Conservation (phyloP, 1,140 invertebrate species). For the Halictus rubicundus region DNA sequence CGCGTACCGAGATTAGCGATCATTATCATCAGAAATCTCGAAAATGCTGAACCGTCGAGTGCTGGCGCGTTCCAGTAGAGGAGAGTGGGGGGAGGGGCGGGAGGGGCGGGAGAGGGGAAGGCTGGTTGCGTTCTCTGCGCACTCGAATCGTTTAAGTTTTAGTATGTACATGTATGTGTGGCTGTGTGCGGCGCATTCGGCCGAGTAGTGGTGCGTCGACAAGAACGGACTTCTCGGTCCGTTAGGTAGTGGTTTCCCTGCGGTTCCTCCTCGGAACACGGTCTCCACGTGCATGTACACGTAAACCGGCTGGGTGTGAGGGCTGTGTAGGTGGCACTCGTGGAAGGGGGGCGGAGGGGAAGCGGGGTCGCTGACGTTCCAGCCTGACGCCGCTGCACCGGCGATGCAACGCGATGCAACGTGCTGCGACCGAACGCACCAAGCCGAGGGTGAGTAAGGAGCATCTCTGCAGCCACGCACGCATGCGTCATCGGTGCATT, state of each 20-base stretch:
- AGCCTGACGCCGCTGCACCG: slow-evolving; percentile 43
- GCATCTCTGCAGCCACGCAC: slow-evolving; percentile 17
- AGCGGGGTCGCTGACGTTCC: slow-evolving; percentile 54
- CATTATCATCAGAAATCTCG: neutral
- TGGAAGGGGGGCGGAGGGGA: slow-evolving; percentile 30
- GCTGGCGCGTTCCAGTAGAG: neutral
- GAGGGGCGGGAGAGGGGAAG: too few relatives aligned
- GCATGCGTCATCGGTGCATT: slow-evolving; percentile 33
- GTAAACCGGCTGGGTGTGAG: slow-evolving; percentile 48
- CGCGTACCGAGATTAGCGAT: too few relatives aligned
- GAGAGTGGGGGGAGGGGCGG: too few relatives aligned
- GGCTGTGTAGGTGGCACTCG: slow-evolving; percentile 62
- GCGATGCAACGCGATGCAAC: slow-evolving; percentile 1
- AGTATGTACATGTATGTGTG: neutral
- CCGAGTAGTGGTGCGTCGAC: slow-evolving; percentile 39
- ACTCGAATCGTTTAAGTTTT: slow-evolving; percentile 43
- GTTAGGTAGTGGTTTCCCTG: slow-evolving; percentile 49
- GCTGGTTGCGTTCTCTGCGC: slow-evolving; percentile 13
- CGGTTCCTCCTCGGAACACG: slow-evolving; percentile 40
- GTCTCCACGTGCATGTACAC: slow-evolving; percentile 13
- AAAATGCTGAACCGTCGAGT: neutral
- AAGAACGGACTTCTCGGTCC: slow-evolving; percentile 37
- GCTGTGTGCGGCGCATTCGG: slow-evolving; percentile 6
- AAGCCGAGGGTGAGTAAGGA: slow-evolving; percentile 25
- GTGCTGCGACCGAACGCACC: slow-evolving; percentile 48